Evolutionary conservation across 2,888 invertebrate species (phyloP).

Genomic region (Drosophila parthenogenetica): DNA sequence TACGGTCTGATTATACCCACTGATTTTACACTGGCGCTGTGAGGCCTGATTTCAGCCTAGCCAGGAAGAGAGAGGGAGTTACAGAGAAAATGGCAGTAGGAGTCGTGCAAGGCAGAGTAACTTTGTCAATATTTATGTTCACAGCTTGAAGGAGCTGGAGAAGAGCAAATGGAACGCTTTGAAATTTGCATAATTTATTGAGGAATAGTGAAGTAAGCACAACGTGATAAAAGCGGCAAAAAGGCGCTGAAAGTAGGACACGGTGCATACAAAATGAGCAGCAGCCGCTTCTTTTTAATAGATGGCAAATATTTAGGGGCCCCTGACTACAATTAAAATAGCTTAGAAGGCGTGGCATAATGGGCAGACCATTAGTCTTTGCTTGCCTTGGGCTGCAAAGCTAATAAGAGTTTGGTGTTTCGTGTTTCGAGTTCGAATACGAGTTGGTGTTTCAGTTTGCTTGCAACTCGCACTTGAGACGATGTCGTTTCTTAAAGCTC

Average conservation of each 20-base stretch:
- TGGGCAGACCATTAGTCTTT: constrained; percentile 44
- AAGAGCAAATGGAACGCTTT: constrained; percentile 38
- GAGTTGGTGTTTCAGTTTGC: background rate
- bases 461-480: background rate
- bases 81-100: background rate
- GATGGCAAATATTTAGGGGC: constrained; percentile 41
- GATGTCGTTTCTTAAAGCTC: constrained; percentile 25
- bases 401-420: background rate
- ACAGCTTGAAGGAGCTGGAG: constrained; percentile 19
- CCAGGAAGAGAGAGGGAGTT: background rate
- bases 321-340: constrained; percentile 58
- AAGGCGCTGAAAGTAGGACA: too few species aligned
- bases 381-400: background rate
- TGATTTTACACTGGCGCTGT: background rate
- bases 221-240: too few species aligned
- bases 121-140: constrained; percentile 64
- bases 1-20: background rate
- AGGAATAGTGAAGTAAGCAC: background rate
- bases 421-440: background rate
- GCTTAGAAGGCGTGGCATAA: constrained; percentile 44
- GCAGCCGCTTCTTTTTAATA: constrained; percentile 22
- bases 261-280: constrained; percentile 50
- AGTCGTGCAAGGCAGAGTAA: constrained; percentile 14
- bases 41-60: background rate
- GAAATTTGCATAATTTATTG: constrained; percentile 66